Evolutionary conservation across 2,888 invertebrate genomes (phyloP).

Genomic region (Melolontha melolontha): DNA sequence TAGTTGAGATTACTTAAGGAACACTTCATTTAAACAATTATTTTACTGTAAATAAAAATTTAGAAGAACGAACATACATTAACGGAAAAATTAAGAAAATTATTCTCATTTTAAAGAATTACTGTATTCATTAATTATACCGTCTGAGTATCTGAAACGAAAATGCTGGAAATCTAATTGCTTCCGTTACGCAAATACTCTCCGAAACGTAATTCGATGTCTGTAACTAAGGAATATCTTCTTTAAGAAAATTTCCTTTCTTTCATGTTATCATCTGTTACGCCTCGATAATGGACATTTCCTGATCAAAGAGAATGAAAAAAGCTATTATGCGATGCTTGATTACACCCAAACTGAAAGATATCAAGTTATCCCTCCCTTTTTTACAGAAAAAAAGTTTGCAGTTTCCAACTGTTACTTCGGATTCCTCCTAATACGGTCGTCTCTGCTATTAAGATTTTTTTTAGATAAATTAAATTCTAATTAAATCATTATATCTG

Average conservation of each 20-base stretch:
- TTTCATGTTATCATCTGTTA: constrained; percentile 52
- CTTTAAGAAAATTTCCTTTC: constrained; percentile 47
- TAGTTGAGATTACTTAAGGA: too few relatives aligned
- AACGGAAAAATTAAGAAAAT: too few relatives aligned
- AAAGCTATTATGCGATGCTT: constrained; percentile 54
- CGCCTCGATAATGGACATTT: constrained; percentile 54
- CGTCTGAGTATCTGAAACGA: too few relatives aligned
- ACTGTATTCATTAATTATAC: too few relatives aligned
- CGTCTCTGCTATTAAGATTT: constrained; percentile 7
- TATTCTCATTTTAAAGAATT: too few relatives aligned
- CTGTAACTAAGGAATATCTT: constrained; percentile 36
- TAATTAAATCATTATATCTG: constrained; percentile 12
- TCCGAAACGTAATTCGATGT: constrained; percentile 13
- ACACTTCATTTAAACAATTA: too few relatives aligned
- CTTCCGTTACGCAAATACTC: too few relatives aligned
- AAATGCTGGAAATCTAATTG: too few relatives aligned
- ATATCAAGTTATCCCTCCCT: constrained; percentile 53
- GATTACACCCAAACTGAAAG: constrained; percentile 54
- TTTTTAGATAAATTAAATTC: constrained; percentile 16
- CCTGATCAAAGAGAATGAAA: constrained; percentile 53
- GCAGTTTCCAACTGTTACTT: constrained; percentile 26
- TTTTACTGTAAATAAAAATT: too few relatives aligned
- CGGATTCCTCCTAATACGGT: neutral
- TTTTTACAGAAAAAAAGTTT: constrained; percentile 31
- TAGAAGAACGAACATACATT: too few relatives aligned